phyloP scores from a whole-genome alignment of 2,113 vertebrate species.

The Periophthalmus modestus region DNA sequence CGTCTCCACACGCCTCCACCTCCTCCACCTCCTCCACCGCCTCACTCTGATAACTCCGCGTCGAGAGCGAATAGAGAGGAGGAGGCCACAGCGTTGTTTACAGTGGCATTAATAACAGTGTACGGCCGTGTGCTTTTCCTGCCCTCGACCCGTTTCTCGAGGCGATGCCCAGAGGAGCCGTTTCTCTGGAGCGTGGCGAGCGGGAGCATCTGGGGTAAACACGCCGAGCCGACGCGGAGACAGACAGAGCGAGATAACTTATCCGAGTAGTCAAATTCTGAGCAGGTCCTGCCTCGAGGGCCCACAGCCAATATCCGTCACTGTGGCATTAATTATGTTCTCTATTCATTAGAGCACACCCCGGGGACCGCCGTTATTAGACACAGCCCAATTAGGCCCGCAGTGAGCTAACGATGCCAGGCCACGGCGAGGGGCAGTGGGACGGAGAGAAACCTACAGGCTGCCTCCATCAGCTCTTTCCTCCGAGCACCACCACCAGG shows the following conservation, averaged over 20 bases:
- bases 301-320: slow-evolving; percentile 69
- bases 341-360: slow-evolving; percentile 72
- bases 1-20: slow-evolving; percentile 32
- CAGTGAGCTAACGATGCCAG: slow-evolving; percentile 63
- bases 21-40: too few species aligned
- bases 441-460: slow-evolving; percentile 45
- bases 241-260: slow-evolving; percentile 46
- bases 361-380: slow-evolving; percentile 67
- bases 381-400: slow-evolving; percentile 73
- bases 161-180: slow-evolving; percentile 23
- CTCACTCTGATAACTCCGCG: too few species aligned
- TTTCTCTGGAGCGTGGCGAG: slow-evolving; percentile 10
- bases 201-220: slow-evolving; percentile 18
- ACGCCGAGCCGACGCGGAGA: slow-evolving; percentile 22
- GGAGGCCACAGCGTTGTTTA: too few species aligned
- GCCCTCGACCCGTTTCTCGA: slow-evolving; percentile 17
- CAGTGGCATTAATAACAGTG: slow-evolving; percentile 37
- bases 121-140: slow-evolving; percentile 18
- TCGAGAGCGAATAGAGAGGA: too few species aligned
- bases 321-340: slow-evolving; percentile 74
- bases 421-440: slow-evolving; percentile 48
- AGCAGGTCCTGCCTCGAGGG: slow-evolving; percentile 53
- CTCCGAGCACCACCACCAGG: slow-evolving; percentile 23
- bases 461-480: slow-evolving; percentile 40
- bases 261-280: slow-evolving; percentile 50